Evolutionary conservation across 2,888 invertebrate species (phyloP).

Genomic region (Melanostoma mellinum): DNA sequence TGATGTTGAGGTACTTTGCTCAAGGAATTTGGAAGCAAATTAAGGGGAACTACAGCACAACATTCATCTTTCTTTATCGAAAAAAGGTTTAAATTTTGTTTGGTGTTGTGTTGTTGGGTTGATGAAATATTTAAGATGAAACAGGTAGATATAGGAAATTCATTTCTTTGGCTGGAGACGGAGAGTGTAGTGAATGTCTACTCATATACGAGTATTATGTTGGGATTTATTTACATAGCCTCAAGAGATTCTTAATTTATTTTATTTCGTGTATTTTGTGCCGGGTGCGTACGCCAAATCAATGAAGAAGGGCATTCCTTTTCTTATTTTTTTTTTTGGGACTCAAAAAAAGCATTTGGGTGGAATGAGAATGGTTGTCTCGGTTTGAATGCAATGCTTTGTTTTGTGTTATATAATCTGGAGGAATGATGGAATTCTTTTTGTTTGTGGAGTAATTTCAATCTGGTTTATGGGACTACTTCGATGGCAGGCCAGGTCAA

Average conservation of each 20-base stretch:
- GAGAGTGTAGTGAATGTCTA: background rate
- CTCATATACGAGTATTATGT: background rate
- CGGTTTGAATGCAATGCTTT: background rate
- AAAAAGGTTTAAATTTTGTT: conserved; percentile 14
- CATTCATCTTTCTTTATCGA: conserved; percentile 58
- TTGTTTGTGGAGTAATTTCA: background rate
- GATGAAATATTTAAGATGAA: conserved; percentile 37
- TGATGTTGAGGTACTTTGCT: conserved; percentile 48
- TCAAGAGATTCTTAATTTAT: conserved; percentile 9
- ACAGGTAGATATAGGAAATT: conserved; percentile 29
- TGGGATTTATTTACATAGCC: conserved; percentile 23
- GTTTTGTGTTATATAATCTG: background rate
- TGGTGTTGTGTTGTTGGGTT: background rate
- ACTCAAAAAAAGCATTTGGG: background rate
- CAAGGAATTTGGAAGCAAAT: conserved; percentile 57
- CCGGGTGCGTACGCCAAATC: conserved; percentile 10
- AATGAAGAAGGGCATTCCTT: conserved; percentile 24
- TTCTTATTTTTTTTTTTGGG: background rate
- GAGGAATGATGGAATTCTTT: background rate
- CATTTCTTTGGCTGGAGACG: too few species aligned
- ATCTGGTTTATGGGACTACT: too few species aligned
- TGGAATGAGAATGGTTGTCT: background rate
- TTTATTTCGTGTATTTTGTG: conserved; percentile 1
- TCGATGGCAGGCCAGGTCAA: too few species aligned
- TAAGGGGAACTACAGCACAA: conserved; percentile 47